Evolutionary conservation across 2,113 vertebrate species (phyloP).

Genomic region (Theristicus caerulescens): DNA sequence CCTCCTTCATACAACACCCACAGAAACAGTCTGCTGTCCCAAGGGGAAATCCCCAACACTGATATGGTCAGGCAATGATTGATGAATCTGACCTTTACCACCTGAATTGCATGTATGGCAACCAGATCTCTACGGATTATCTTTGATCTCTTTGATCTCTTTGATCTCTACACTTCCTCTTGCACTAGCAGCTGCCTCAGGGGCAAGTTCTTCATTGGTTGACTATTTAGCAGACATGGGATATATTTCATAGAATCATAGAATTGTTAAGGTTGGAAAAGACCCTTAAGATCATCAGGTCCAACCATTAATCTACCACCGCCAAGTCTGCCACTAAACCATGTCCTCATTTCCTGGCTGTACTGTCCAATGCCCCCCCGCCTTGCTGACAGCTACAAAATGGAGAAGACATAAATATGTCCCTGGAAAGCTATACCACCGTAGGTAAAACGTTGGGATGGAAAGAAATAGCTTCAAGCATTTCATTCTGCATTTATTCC

Average conservation of each 20-base stretch:
- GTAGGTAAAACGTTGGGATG: not conserved
- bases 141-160: too few species aligned
- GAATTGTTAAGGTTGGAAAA: too few species aligned
- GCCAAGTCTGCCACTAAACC: too few species aligned
- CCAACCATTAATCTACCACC: too few species aligned
- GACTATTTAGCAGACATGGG: not conserved
- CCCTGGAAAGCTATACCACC: not conserved
- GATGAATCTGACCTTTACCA: not conserved
- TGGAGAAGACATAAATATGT: not conserved
- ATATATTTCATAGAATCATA: not conserved
- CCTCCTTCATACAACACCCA: not conserved
- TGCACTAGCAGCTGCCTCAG: rapidly evolving
- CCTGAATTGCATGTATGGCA: not conserved
- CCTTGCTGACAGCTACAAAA: not conserved
- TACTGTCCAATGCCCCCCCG: not conserved
- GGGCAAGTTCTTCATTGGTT: not conserved
- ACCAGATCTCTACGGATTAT: not conserved
- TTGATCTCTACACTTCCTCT: not conserved
- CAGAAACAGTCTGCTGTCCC: not conserved
- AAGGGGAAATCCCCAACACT: rapidly evolving
- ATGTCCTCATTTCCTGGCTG: not conserved
- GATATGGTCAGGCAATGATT: rapidly evolving
- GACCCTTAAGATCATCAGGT: too few species aligned
- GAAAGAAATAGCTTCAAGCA: not conserved
- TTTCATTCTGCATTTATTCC: not conserved